Conservation (phyloP, 1,140 invertebrate genomes). For the Heliconius hewitsoni region DNA sequence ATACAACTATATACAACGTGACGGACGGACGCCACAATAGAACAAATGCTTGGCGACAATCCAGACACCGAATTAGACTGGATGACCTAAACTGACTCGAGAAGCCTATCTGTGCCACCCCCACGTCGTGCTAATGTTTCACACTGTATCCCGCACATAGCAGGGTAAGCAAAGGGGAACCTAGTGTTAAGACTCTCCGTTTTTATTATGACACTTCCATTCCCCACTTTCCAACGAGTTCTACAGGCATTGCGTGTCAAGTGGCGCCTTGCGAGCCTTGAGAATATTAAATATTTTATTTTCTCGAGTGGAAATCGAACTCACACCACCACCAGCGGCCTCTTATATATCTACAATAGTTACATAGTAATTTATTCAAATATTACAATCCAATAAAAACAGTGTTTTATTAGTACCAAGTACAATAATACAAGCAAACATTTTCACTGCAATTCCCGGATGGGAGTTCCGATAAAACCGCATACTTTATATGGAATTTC, state of each 20-base stretch:
- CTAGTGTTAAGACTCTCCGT: no score
- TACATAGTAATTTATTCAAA: neutral
- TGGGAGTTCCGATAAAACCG: conserved; percentile 23
- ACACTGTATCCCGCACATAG: no score
- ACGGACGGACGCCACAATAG: conserved; percentile 65
- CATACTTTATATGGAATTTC: conserved; percentile 19
- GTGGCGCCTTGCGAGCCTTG: no score
- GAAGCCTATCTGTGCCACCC: conserved; percentile 34
- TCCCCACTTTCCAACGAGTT: no score
- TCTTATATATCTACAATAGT: neutral
- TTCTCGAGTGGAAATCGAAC: no score
- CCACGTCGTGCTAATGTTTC: no score
- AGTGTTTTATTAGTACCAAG: neutral
- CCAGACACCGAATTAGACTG: conserved; percentile 73
- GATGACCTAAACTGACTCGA: conserved; percentile 55
- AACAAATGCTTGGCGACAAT: conserved; percentile 74
- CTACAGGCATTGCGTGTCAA: no score
- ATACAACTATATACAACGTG: conserved; percentile 28
- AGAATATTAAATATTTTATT: no score
- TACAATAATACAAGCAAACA: conserved; percentile 13
- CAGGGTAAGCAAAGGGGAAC: no score
- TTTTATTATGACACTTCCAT: no score
- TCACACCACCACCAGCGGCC: no score
- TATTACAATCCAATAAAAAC: neutral
- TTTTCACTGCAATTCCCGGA: conserved; percentile 28